Conservation (phyloP, 2,113 vertebrate species). For the Empidonax traillii region DNA sequence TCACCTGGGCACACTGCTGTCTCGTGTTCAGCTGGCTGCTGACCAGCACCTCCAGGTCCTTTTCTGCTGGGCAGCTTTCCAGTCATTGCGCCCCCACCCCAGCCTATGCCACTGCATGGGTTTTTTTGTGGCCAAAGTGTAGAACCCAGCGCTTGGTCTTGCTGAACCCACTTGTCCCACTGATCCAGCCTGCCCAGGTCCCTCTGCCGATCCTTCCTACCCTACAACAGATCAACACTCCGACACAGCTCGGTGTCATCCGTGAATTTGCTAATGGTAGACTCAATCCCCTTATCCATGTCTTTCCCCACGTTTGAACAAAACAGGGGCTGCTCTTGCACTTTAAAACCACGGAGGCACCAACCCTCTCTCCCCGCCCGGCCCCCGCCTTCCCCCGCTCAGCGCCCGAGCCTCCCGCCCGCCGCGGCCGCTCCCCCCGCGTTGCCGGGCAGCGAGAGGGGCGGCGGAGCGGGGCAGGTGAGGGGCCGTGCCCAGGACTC, state of each 20-base stretch:
- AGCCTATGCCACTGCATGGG: not conserved
- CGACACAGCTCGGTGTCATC: not conserved
- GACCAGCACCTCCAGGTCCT: not conserved
- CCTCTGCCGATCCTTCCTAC: not conserved
- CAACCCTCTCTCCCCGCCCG: rapidly evolving
- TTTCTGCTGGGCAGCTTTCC: not conserved
- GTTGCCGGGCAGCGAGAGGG: constrained; percentile 6
- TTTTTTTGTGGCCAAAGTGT: not conserved
- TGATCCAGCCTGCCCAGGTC: not conserved
- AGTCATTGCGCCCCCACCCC: not conserved
- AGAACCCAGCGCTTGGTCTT: too few relatives aligned
- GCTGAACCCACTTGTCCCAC: not conserved
- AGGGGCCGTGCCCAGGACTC: not conserved
- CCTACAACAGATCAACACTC: not conserved
- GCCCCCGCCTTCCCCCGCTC: not conserved
- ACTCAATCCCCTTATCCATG: rapidly evolving
- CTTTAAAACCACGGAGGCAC: not conserved
- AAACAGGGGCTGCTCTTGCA: rapidly evolving
- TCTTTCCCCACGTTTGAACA: rapidly evolving
- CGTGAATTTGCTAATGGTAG: not conserved
- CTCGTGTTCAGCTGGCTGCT: too few relatives aligned
- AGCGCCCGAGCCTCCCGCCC: not conserved
- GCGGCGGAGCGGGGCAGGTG: not conserved
- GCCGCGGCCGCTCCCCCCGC: not conserved
- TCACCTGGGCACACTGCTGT: not conserved